These are phyloP conservation scores for Pachyseris speciosa DNA, from an alignment of 64 coral and sea anemone species.

Conservation along the genomic window DNA sequence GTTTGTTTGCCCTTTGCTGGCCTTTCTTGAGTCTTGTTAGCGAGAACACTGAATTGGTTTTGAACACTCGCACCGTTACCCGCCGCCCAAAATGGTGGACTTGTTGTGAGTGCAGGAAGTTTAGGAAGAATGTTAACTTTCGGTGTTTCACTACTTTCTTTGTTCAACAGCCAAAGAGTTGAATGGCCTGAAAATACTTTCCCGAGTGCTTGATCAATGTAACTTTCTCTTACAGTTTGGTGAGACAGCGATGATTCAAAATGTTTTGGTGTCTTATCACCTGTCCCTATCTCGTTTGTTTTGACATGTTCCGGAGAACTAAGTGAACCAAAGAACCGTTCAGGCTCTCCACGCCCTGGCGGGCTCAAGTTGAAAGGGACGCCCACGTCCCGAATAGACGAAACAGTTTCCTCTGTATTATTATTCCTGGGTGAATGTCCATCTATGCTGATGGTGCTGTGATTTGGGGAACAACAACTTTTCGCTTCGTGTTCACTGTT, in stretches of 20 bases:
- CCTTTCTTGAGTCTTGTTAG: not conserved
- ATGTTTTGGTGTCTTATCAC: not conserved
- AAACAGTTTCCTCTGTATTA: not conserved
- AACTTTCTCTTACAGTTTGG: not conserved
- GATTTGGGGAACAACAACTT: constrained; percentile 22
- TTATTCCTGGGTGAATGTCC: not conserved
- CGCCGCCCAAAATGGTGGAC: not conserved
- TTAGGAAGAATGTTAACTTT: not conserved
- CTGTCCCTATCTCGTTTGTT: not conserved
- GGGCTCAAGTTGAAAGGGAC: not conserved
- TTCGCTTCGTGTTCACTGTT: not conserved
- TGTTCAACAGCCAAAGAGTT: not conserved
- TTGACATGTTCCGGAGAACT: not conserved
- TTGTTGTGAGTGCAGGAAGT: not conserved
- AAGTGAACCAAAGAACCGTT: not conserved
- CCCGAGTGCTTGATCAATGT: not conserved
- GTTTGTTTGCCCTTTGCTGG: not conserved
- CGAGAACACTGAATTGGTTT: not conserved
- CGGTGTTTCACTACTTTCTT: not conserved
- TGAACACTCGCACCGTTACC: not conserved
- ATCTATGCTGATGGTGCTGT: not conserved
- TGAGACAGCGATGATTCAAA: not conserved
- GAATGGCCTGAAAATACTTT: constrained; percentile 6
- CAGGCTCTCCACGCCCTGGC: not conserved
- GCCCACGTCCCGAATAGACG: not conserved